Evolutionary conservation across 2,888 invertebrate genomes (phyloP).

Genomic region (Candidula unifasciata): DNA sequence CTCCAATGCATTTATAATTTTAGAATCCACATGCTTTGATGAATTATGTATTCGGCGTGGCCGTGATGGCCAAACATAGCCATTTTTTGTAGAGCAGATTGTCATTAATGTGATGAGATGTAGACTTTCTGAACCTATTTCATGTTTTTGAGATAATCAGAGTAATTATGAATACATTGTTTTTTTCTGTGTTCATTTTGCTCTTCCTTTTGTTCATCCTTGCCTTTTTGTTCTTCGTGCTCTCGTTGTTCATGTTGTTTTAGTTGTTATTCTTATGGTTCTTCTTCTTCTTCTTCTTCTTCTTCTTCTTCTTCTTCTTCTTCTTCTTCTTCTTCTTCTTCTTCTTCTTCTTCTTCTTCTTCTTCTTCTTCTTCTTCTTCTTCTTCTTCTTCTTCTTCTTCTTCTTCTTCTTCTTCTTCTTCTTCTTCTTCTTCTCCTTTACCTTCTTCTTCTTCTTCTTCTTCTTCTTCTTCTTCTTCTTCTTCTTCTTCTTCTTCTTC

Average conservation of each 20-base stretch:
- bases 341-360: background rate
- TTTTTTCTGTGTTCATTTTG: too few relatives aligned
- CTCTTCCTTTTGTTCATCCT: too few relatives aligned
- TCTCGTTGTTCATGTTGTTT: background rate
- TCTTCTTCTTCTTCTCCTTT: background rate
- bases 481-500: background rate
- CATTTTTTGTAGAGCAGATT: too few relatives aligned
- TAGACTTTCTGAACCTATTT: too few relatives aligned
- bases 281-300: background rate
- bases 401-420: too few relatives aligned
- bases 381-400: too few relatives aligned
- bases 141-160: too few relatives aligned
- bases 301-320: constrained; percentile 1
- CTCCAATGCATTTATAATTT: too few relatives aligned
- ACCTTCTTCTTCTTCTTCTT: background rate
- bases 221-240: too few relatives aligned
- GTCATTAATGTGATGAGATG: too few relatives aligned
- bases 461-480: background rate
- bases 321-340: background rate
- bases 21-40: too few relatives aligned
- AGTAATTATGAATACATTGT: too few relatives aligned
- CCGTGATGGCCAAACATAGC: background rate
- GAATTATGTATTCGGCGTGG: background rate
- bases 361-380: background rate
- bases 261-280: background rate